Conservation (phyloP, 2,797 vertebrate species). For the Enteromius paludinosus region DNA sequence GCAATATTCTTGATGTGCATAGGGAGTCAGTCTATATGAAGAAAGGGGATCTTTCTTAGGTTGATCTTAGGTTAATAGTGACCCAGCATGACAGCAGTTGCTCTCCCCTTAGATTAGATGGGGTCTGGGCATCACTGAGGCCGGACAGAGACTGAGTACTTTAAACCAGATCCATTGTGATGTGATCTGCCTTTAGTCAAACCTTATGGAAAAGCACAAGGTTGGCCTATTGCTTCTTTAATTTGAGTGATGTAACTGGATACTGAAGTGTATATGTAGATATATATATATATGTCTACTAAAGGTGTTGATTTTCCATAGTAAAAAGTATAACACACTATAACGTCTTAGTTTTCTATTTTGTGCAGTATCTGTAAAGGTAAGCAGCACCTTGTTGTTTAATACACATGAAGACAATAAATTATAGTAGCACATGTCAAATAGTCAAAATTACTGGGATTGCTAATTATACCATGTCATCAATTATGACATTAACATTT, state of each 20-base stretch:
- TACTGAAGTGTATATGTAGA: neutral
- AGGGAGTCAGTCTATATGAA: slow-evolving; percentile 40
- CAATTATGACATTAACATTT: neutral
- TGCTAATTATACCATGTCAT: neutral
- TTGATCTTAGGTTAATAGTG: slow-evolving; percentile 41
- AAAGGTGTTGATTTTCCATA: no score
- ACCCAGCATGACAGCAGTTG: slow-evolving; percentile 21
- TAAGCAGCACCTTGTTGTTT: neutral
- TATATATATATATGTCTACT: no score
- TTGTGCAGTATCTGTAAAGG: neutral
- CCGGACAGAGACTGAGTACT: neutral
- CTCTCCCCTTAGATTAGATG: neutral
- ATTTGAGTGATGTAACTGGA: neutral
- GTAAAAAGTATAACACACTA: slow-evolving; percentile 1
- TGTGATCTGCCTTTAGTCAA: neutral
- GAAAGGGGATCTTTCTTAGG: slow-evolving; percentile 45
- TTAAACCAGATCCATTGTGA: neutral
- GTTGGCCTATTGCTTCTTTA: neutral
- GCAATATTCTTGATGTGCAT: slow-evolving; percentile 50
- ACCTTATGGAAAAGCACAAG: neutral
- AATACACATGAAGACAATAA: neutral
- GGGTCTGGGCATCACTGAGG: neutral
- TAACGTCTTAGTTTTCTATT: neutral
- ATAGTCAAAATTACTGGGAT: neutral
- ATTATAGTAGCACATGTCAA: neutral